Evolutionary conservation across 2,113 vertebrate genomes (phyloP).

Genomic region (Tamias sibiricus): DNA sequence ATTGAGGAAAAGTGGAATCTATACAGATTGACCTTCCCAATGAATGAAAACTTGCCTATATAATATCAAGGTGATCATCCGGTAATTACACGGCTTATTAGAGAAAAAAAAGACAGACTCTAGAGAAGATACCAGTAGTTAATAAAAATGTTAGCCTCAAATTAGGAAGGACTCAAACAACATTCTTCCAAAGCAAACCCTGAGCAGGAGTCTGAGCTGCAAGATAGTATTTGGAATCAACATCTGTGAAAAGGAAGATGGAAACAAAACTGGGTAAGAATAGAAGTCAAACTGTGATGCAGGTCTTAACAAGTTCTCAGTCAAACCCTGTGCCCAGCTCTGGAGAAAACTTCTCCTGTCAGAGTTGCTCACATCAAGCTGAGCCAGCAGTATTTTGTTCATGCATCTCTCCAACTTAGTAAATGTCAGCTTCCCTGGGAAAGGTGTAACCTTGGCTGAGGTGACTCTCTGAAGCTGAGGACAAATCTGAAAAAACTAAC

Average conservation of each 20-base stretch:
- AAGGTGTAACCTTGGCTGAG: background rate
- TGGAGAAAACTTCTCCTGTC: conserved; percentile 2
- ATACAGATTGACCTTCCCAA: background rate
- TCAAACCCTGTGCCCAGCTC: background rate
- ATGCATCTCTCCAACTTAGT: background rate
- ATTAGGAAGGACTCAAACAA: background rate
- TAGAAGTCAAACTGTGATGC: background rate
- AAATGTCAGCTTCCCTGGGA: background rate
- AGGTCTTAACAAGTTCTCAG: background rate
- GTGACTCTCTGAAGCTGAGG: background rate
- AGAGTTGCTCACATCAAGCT: background rate
- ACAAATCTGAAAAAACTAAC: background rate
- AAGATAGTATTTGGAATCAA: background rate
- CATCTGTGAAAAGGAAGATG: background rate
- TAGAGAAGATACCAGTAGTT: background rate
- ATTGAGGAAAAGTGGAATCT: background rate
- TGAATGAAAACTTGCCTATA: background rate
- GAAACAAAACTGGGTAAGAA: background rate
- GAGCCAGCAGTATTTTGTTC: background rate
- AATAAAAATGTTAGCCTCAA: background rate
- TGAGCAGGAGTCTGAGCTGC: background rate
- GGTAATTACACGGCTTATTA: background rate
- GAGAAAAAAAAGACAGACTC: background rate
- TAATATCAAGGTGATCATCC: background rate
- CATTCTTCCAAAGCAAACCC: background rate